Conservation (phyloP, 2,888 invertebrate species). For the Megaustenia siamemsis region DNA sequence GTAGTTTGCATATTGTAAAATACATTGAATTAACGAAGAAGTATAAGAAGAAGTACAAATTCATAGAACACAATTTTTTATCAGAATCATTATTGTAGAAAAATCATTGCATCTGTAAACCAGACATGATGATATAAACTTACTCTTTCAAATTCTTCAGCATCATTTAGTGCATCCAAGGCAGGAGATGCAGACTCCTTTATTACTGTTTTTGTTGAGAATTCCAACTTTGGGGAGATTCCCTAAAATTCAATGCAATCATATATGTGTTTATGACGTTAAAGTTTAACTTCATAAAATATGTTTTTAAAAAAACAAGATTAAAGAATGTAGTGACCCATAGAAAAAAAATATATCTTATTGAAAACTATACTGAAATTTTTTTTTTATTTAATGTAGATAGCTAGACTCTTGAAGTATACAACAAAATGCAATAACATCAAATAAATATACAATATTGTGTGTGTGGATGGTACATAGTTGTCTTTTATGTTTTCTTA, state of each 20-base stretch:
- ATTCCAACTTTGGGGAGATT: constrained; percentile 79
- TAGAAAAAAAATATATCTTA: too few relatives aligned
- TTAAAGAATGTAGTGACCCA: too few relatives aligned
- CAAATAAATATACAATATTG: too few relatives aligned
- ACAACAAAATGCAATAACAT: not conserved
- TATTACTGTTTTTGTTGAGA: constrained; percentile 76
- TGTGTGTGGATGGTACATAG: too few relatives aligned
- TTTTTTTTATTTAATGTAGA: not conserved
- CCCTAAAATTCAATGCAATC: constrained; percentile 69
- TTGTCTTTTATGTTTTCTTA: too few relatives aligned
- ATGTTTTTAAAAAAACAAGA: not conserved
- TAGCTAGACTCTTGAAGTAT: not conserved
- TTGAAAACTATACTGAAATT: not conserved
- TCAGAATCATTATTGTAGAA: too few relatives aligned
- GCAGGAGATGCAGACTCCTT: constrained; percentile 73
- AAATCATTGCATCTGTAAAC: not conserved
- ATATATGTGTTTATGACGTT: not conserved
- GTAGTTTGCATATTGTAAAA: too few relatives aligned
- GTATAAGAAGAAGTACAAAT: too few relatives aligned
- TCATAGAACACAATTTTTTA: too few relatives aligned
- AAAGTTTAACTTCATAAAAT: not conserved
- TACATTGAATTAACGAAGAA: too few relatives aligned
- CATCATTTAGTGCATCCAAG: constrained; percentile 73
- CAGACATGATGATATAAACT: not conserved
- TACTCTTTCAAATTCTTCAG: constrained; percentile 68